phyloP scores from a whole-genome alignment of 2,797 vertebrate species.

The Pempheris klunzingeri region DNA sequence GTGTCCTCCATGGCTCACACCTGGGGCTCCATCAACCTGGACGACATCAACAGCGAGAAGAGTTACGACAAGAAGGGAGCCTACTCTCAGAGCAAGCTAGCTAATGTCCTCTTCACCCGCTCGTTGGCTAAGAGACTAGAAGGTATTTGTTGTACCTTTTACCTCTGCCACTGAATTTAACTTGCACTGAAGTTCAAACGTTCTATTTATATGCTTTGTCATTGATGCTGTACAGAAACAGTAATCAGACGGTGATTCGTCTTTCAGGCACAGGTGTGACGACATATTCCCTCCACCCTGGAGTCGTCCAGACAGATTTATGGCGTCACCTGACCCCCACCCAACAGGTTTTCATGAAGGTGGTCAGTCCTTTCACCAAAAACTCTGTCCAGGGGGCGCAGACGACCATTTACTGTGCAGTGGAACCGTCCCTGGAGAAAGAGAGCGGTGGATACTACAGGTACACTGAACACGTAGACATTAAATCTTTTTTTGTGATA shows the following conservation, averaged over 20 bases:
- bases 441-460: conserved; percentile 94
- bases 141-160: conserved; percentile 75
- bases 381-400: conserved; percentile 90
- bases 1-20: conserved; percentile 91
- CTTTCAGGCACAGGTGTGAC: conserved; percentile 89
- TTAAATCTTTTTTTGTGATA: too few relatives aligned
- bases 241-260: neutral
- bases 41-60: conserved; percentile 93
- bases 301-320: conserved; percentile 89
- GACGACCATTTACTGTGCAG: conserved; percentile 91
- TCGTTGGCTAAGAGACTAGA: conserved; percentile 88
- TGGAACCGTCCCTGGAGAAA: conserved; percentile 88
- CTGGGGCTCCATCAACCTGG: conserved; percentile 89
- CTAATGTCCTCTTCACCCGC: conserved; percentile 91
- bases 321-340: conserved; percentile 84
- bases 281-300: conserved; percentile 90
- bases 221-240: too few relatives aligned
- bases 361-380: conserved; percentile 87
- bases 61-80: conserved; percentile 85
- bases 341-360: conserved; percentile 77
- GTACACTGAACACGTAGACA: conserved; percentile 67
- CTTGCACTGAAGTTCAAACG: too few relatives aligned
- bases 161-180: too few relatives aligned
- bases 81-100: conserved; percentile 94
- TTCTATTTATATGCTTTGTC: neutral